Percentiles rank a stretch among this genome's conserved stretches.
Conservation (phyloP, 2,888 invertebrate species). For the Melanchra persicariae region DNA sequence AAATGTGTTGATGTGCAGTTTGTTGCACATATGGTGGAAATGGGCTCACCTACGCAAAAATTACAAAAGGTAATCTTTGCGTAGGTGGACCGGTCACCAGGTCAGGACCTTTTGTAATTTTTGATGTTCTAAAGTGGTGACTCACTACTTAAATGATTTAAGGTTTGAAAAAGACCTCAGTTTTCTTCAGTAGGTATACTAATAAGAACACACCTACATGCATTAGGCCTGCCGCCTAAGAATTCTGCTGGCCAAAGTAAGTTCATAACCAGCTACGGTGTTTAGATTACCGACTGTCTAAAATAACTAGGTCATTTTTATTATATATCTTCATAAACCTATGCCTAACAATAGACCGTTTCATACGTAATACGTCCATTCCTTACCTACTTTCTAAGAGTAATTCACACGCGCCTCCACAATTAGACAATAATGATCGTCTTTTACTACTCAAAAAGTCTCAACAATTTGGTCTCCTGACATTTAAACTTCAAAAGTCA, state of each 20-base stretch:
- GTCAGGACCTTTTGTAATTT: background rate
- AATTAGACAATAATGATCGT: conserved; percentile 48
- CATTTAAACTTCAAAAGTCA: conserved; percentile 49
- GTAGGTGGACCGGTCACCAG: too few relatives aligned
- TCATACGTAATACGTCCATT: conserved; percentile 26
- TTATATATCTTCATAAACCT: conserved; percentile 13
- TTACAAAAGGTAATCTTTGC: too few relatives aligned
- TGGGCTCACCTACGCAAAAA: too few relatives aligned
- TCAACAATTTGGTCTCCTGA: conserved; percentile 34
- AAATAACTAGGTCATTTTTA: background rate
- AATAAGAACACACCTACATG: too few relatives aligned
- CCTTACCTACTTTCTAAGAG: conserved; percentile 40
- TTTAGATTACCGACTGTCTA: background rate
- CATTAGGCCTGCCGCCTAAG: too few relatives aligned
- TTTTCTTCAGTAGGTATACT: too few relatives aligned
- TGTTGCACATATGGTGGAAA: too few relatives aligned
- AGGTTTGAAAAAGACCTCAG: background rate
- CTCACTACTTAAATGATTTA: background rate
- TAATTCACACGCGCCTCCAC: conserved; percentile 42
- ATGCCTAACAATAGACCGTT: conserved; percentile 31
- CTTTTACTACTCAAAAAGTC: conserved; percentile 4
- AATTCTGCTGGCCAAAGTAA: background rate
- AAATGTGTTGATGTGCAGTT: too few relatives aligned
- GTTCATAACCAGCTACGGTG: background rate
- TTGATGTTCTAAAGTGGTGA: background rate